A percentile compares a stretch with the other conserved stretches of the same genome.
These are phyloP conservation scores for Hippocampus mohnikei DNA, from an alignment of 2,113 vertebrate species.

Conservation along the genomic window DNA sequence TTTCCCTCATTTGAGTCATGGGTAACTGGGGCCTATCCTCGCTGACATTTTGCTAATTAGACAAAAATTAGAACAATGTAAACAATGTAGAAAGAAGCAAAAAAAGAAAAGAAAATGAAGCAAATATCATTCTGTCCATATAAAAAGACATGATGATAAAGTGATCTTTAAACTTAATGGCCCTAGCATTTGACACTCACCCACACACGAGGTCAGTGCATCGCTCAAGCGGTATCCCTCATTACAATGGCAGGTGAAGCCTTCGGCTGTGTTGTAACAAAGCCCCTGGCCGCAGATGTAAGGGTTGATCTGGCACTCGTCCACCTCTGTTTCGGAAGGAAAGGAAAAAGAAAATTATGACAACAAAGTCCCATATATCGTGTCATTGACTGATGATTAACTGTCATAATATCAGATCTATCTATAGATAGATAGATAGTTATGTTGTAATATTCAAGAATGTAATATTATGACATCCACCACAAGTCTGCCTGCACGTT, in stretches of 20 bases:
- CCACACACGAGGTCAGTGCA: constrained; percentile 80
- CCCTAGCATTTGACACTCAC: constrained; percentile 68
- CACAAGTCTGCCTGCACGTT: too few species aligned
- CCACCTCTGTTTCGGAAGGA: constrained; percentile 77
- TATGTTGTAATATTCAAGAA: too few species aligned
- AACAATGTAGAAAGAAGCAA: too few species aligned
- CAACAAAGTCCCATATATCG: not conserved
- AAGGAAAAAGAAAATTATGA: not conserved
- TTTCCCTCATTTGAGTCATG: too few species aligned
- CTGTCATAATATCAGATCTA: too few species aligned
- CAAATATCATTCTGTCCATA: not conserved
- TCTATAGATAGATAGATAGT: too few species aligned
- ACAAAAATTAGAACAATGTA: too few species aligned
- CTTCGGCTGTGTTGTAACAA: constrained; percentile 86
- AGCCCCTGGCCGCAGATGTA: constrained; percentile 88
- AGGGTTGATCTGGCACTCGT: constrained; percentile 88
- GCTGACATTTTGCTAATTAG: too few species aligned
- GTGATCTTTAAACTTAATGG: constrained; percentile 1
- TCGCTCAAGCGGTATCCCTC: constrained; percentile 79
- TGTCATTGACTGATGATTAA: not conserved
- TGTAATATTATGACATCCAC: too few species aligned
- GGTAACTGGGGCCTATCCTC: too few species aligned
- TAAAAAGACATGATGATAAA: not conserved
- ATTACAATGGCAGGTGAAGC: constrained; percentile 88
- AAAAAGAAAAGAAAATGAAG: not conserved